Base-by-base conservation (phyloP, 2,113 vertebrate species). In the Brienomyrus longianalis region DNA sequence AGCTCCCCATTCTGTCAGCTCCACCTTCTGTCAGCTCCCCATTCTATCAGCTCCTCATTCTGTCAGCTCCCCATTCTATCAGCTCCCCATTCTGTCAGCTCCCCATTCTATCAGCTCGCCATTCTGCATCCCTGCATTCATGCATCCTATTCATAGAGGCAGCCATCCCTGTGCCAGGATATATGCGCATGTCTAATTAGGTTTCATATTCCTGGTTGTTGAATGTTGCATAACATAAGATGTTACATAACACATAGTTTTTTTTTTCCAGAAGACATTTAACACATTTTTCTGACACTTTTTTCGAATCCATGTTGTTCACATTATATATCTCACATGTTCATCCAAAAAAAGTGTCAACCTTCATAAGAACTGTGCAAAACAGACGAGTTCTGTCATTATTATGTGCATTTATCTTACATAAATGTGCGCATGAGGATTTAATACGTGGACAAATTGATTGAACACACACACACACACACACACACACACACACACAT, bases 221-320 rank as follows among this genome's bases (percentile, higher is more conserved):
- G 43, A 84, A 84, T 84, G 83, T 84, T 84, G 43, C 43, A 48
- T 84, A 84, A 84, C 83, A 47, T 84, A 23, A n/a, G 39, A 84
- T 48, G 83, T 84, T 84, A 48, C 43, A 43, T 84, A 84, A 84
- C 83, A n/a, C 74, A 77, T 39, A 2, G 17, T 80, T 80, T 70
- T 70, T 83, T 83, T 84, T 45, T 21, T 35, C 8, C 43, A 84
- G 31, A 47, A 84, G 45, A 84, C 39, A 70, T 84, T 84, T 48
- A 84, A 43, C 83, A 84, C 83, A 45, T 84, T 84, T 84, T 84
- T 47, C 45, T 84, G 3, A 84, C 83, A 84, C 83, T 45, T 84
- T 84, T 83, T 47, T 48, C 13, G 3, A 23, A 23, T 84, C 43
- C 83, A 23, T 84, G 83, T 11, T 45, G 48, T 84, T 84, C 43